Percentiles rank a stretch among this genome's conserved stretches.
Evolutionary conservation across 2,113 vertebrate species (phyloP).

Genomic region (Mobula hypostoma): DNA sequence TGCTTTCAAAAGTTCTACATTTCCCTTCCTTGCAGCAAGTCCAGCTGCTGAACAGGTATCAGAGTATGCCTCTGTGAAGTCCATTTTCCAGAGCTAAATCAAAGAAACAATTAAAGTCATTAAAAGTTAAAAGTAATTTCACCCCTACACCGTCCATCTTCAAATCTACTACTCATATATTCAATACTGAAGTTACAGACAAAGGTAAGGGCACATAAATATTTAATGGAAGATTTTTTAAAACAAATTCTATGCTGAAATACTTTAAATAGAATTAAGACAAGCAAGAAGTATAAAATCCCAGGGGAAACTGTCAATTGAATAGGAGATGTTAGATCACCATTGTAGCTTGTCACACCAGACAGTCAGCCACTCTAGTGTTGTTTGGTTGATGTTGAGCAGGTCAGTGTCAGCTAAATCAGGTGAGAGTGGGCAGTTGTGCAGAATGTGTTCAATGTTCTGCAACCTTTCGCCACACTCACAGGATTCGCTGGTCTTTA

Average conservation of each 20-base stretch:
- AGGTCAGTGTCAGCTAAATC: too few species aligned
- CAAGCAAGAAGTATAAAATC: background rate
- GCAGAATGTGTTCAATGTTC: too few species aligned
- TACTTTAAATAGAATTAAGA: background rate
- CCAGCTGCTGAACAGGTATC: constrained; percentile 74
- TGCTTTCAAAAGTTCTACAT: constrained; percentile 55
- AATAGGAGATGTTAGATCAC: too few species aligned
- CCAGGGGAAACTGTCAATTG: background rate
- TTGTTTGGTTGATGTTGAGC: too few species aligned
- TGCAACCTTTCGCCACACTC: too few species aligned
- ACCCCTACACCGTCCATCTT: background rate
- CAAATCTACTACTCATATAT: background rate
- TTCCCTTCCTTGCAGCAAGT: constrained; percentile 68
- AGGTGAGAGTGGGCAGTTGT: too few species aligned
- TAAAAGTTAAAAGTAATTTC: background rate
- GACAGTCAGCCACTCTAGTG: too few species aligned
- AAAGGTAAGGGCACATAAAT: background rate
- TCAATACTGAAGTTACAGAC: background rate
- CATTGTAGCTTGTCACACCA: too few species aligned
- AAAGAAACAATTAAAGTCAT: background rate
- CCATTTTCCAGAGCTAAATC: constrained; percentile 55
- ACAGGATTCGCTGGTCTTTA: too few species aligned
- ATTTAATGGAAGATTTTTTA: background rate
- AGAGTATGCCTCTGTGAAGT: constrained; percentile 79
- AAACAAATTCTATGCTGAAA: background rate